phyloP scores from a whole-genome alignment of 2,888 invertebrate species.

The Oscheius onirici region DNA sequence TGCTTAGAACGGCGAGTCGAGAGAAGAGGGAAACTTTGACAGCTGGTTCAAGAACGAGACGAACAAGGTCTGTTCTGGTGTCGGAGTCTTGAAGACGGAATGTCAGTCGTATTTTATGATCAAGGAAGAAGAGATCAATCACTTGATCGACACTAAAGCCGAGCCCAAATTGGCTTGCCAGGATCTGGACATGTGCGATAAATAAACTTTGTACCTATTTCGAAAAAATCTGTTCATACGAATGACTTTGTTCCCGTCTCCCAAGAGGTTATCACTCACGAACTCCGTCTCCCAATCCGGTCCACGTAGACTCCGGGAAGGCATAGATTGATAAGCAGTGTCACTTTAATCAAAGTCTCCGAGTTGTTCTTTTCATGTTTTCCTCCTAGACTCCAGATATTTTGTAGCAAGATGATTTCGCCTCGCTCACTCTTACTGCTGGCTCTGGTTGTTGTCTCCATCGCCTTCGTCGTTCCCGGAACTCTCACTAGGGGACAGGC shows the following conservation, averaged over 20 bases:
- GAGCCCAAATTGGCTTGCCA: constrained; percentile 9
- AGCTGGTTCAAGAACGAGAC: constrained; percentile 21
- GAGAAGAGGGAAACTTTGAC: constrained; percentile 20
- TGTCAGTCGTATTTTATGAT: constrained; percentile 7
- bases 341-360: no score
- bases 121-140: constrained; percentile 14
- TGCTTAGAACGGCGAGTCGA: constrained; percentile 24
- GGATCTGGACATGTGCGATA: constrained; percentile 1
- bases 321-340: no score
- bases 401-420: background rate
- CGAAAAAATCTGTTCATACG: no score
- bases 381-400: no score
- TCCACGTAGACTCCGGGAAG: no score
- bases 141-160: constrained; percentile 3
- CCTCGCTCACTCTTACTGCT: constrained; percentile 10
- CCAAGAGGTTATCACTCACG: no score
- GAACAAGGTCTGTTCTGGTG: constrained; percentile 14
- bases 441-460: constrained; percentile 13
- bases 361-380: no score
- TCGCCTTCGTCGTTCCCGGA: constrained; percentile 4
- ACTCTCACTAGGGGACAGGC: constrained; percentile 1
- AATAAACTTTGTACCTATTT: background rate
- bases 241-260: no score
- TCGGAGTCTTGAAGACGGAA: constrained; percentile 6
- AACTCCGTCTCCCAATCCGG: no score